Percentiles rank a stretch among this genome's conserved stretches.
These are phyloP conservation scores for Sebastes schlegelii DNA, from an alignment of 2,113 vertebrate genomes.

Conservation along the genomic window DNA sequence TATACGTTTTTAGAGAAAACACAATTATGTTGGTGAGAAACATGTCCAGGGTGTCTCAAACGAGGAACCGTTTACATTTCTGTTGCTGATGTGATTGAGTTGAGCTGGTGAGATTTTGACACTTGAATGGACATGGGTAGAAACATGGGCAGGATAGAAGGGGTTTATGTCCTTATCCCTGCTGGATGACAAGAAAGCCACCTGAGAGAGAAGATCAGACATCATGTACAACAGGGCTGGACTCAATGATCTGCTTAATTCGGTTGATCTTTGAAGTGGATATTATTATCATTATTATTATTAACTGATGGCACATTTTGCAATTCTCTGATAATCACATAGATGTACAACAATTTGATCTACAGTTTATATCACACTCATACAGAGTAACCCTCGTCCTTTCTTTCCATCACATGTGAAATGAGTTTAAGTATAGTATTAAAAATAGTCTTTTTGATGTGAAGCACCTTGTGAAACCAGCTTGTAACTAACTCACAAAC, in stretches of 20 bases:
- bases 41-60: slow-evolving; percentile 20
- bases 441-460: slow-evolving; percentile 6
- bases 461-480: slow-evolving; percentile 20
- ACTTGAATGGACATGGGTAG: slow-evolving; percentile 9
- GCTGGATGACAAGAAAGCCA: slow-evolving; percentile 50
- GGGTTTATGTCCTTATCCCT: slow-evolving; percentile 22
- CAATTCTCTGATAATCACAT: not conserved
- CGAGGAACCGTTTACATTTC: slow-evolving; percentile 34
- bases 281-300: not conserved
- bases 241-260: not conserved
- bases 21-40: slow-evolving; percentile 23
- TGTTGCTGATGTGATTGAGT: slow-evolving; percentile 42
- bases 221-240: slow-evolving; percentile 25
- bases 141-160: slow-evolving; percentile 21
- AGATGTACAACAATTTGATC: not conserved
- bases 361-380: slow-evolving; percentile 12
- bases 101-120: slow-evolving; percentile 44
- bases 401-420: slow-evolving; percentile 1
- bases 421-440: not conserved
- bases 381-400: not conserved
- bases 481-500: not conserved
- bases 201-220: slow-evolving; percentile 66
- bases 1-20: slow-evolving; percentile 4
- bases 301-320: not conserved
- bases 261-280: not conserved